Base-by-base conservation (phyloP, 2,113 vertebrate genomes). In the Xenopus laevis region DNA sequence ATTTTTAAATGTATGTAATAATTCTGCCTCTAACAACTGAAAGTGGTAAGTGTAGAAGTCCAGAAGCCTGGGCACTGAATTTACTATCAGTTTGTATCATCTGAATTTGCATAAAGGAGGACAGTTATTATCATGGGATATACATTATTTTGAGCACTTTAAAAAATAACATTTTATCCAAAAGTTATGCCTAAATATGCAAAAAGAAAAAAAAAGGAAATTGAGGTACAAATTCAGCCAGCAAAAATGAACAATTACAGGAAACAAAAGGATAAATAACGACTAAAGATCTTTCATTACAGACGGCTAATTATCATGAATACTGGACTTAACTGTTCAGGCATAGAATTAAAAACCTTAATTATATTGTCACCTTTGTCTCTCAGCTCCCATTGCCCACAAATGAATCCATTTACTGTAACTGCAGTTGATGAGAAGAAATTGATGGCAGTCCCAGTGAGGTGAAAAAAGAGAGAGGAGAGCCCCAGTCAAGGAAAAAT, bases 321-420 rank as follows among this genome's bases (percentile, higher is more conserved):
- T 93, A 93, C 94, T 94, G 94, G 93, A 93, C 93, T 93, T 92
- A 95, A 91, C 92, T 95, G 92, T 93, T 98, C 94, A 96, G 94
- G 93, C 95, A 96, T 93, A 96, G 94, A 98, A 97, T 96, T 96
- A 95, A 96, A 96, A 96, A 91, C 89, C 92, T 92, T 96, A 98
- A 97, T 96, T 97, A 94, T 95, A 91, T 93, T 96, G 94, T 96
- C 93, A 95, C 91, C 92, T 93, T 93, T 89, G 88, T 92, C 90
- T 91, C 88, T 86, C 82, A 81, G 83, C 86, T 88, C 84, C 81
- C 80, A 79, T 83, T 89, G 89, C 88, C 86, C 84, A 91, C 86
- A 89, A 84, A 91, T 91, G 86, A 91, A 91, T 95, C 89, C 90
- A 89, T 88, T 89, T 92, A 88, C 86, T 89, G 83, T 87, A 89